These are phyloP conservation scores for Miltochrista miniata DNA, from an alignment of 2,888 invertebrate species.

Conservation along the genomic window DNA sequence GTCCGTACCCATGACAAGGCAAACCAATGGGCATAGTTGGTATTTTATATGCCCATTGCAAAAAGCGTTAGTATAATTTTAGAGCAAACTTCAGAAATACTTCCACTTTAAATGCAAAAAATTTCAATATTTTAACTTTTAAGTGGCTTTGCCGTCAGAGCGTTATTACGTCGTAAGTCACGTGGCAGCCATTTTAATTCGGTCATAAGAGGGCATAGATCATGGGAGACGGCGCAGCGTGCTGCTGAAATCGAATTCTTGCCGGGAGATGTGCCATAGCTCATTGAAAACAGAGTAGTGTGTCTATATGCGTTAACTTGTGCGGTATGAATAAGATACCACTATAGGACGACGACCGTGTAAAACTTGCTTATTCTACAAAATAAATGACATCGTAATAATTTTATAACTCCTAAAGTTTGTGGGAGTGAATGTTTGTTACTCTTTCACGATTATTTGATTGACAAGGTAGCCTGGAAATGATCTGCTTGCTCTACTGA, in stretches of 20 bases:
- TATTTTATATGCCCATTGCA: neutral
- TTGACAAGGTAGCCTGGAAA: too few species aligned
- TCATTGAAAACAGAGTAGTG: neutral
- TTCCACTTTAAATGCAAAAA: neutral
- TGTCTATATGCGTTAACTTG: neutral
- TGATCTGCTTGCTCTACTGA: too few species aligned
- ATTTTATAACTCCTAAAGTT: too few species aligned
- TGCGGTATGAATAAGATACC: neutral
- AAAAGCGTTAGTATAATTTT: neutral
- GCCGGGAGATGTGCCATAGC: conserved; percentile 24
- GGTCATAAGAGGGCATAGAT: conserved; percentile 58
- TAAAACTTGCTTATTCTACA: neutral
- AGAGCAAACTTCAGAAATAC: neutral
- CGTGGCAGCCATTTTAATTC: conserved; percentile 58
- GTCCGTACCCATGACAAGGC: too few species aligned
- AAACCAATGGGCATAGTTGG: neutral
- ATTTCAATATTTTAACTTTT: neutral
- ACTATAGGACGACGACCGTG: neutral
- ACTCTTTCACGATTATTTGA: too few species aligned
- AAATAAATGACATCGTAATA: too few species aligned
- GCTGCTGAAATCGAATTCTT: conserved; percentile 56
- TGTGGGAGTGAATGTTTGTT: too few species aligned
- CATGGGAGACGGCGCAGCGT: conserved; percentile 43
- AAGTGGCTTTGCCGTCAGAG: neutral
- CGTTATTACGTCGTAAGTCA: conserved; percentile 62